These are phyloP conservation scores for Heliornis fulica DNA, from an alignment of 2,113 vertebrate species.

Conservation along the genomic window DNA sequence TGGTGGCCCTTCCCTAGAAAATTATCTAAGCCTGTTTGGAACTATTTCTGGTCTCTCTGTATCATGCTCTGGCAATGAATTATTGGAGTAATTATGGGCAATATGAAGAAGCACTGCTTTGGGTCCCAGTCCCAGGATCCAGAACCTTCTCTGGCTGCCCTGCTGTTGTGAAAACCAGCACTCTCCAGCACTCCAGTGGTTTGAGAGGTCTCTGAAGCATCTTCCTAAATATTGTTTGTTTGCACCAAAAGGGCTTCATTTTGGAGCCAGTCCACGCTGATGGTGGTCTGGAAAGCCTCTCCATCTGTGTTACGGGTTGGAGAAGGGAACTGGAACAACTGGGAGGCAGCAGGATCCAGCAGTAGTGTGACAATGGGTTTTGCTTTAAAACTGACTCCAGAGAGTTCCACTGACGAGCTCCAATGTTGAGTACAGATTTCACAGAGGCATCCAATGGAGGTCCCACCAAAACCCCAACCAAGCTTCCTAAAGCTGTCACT, in stretches of 20 bases:
- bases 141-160: background rate
- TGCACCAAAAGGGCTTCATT: background rate
- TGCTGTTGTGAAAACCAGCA: background rate
- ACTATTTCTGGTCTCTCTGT: background rate
- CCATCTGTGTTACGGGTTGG: background rate
- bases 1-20: background rate
- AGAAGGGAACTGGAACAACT: background rate
- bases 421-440: background rate
- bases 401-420: background rate
- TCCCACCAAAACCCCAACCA: background rate
- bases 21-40: background rate
- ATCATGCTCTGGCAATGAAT: background rate
- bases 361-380: background rate
- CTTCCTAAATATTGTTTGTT: background rate
- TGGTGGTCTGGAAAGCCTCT: background rate
- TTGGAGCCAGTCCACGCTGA: background rate
- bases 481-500: background rate
- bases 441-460: background rate
- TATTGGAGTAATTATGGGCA: background rate
- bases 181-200: background rate
- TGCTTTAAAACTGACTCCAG: background rate
- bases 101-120: background rate
- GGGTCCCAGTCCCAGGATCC: background rate
- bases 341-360: background rate
- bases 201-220: background rate